These are phyloP conservation scores for Sinhomidia bicolor DNA, from an alignment of 2,888 invertebrate species.

Conservation along the genomic window DNA sequence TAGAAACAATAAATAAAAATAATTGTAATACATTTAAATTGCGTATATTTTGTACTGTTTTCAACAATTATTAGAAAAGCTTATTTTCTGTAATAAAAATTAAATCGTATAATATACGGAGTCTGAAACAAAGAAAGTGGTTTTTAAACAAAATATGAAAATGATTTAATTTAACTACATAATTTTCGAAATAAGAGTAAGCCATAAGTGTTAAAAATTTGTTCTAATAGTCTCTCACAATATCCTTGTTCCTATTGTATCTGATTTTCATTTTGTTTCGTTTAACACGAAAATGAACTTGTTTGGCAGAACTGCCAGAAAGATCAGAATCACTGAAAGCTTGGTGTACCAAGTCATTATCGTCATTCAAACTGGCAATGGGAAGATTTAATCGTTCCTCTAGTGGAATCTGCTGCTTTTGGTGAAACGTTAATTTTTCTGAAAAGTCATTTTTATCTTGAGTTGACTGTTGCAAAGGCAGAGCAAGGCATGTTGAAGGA, in stretches of 20 bases:
- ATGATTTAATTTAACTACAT: too few relatives aligned
- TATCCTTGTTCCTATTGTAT: constrained; percentile 56
- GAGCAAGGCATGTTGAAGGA: neutral
- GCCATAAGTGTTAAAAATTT: neutral
- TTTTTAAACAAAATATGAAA: too few relatives aligned
- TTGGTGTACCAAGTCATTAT: neutral
- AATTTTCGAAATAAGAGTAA: neutral
- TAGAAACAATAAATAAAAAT: too few relatives aligned
- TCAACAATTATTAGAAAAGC: too few relatives aligned
- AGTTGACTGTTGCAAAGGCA: neutral
- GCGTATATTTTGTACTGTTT: too few relatives aligned
- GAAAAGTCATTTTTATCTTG: neutral
- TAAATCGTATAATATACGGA: too few relatives aligned
- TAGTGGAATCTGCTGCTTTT: neutral
- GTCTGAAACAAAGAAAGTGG: too few relatives aligned
- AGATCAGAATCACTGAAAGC: neutral
- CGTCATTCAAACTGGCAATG: neutral
- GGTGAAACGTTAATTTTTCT: neutral
- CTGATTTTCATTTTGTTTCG: constrained; percentile 1
- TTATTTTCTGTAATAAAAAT: too few relatives aligned
- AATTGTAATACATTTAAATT: too few relatives aligned
- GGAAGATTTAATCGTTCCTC: neutral
- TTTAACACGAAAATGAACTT: neutral
- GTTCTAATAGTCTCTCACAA: constrained; percentile 48
- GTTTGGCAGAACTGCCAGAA: neutral